Conservation (phyloP, 2,888 invertebrate species). For the Cryptus armator region DNA sequence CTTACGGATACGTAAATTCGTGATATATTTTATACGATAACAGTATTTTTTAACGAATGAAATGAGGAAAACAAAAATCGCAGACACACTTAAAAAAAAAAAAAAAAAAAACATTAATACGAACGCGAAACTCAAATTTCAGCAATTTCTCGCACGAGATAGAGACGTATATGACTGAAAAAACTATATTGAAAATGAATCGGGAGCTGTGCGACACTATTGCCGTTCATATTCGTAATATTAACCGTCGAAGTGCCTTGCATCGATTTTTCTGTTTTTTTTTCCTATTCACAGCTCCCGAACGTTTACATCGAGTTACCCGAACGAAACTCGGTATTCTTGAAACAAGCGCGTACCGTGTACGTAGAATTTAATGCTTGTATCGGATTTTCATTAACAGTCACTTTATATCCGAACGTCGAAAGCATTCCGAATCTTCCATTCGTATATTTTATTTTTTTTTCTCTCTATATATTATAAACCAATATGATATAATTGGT, state of each 20-base stretch:
- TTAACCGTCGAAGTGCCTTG: slow-evolving; percentile 66
- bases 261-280: slow-evolving; percentile 27
- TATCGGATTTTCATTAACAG: slow-evolving; percentile 37
- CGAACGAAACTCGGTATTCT: slow-evolving; percentile 14
- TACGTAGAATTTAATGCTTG: slow-evolving; percentile 49
- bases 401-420: slow-evolving; percentile 44
- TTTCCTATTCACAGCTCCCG: slow-evolving; percentile 2
- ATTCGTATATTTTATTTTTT: slow-evolving; percentile 31
- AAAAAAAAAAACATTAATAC: background rate
- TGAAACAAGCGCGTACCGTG: slow-evolving; percentile 39
- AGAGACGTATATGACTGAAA: background rate
- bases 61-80: slow-evolving; percentile 45
- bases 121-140: slow-evolving; percentile 8
- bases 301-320: slow-evolving; percentile 32
- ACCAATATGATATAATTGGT: slow-evolving; percentile 35
- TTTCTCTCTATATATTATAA: background rate
- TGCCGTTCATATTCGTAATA: slow-evolving; percentile 47
- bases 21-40: slow-evolving; percentile 70
- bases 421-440: slow-evolving; percentile 63
- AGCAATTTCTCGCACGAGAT: slow-evolving; percentile 5
- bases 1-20: slow-evolving; percentile 66
- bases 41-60: slow-evolving; percentile 67
- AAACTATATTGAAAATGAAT: slow-evolving; percentile 1
- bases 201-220: slow-evolving; percentile 9
- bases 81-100: slow-evolving; percentile 21